Conservation (phyloP, 1,140 invertebrate species). For the Gonatopus flavifemur region DNA sequence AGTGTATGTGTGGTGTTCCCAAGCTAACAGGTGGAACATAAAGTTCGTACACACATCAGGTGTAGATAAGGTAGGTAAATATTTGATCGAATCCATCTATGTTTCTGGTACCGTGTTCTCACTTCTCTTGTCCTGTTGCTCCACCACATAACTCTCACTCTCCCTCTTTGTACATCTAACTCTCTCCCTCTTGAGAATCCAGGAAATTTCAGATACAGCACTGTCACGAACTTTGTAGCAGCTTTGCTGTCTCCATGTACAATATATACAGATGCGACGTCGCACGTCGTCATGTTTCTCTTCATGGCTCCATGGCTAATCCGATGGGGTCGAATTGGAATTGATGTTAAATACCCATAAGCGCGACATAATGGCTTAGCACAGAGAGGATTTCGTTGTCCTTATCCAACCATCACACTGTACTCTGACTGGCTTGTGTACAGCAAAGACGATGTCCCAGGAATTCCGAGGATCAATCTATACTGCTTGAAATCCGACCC, state of each 20-base stretch:
- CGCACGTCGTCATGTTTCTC: neutral
- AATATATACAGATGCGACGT: neutral
- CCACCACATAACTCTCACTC: neutral
- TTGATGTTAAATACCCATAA: slow-evolving; percentile 31
- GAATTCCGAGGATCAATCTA: too few species aligned
- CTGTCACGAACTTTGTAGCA: too few species aligned
- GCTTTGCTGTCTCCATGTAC: slow-evolving; percentile 1
- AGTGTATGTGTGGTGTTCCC: slow-evolving; percentile 9
- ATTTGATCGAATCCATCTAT: slow-evolving; percentile 19
- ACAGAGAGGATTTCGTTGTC: too few species aligned
- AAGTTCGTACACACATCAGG: slow-evolving; percentile 30
- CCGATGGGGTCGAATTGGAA: slow-evolving; percentile 21
- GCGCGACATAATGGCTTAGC: slow-evolving; percentile 23
- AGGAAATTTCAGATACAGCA: slow-evolving; percentile 5
- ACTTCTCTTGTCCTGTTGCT: too few species aligned
- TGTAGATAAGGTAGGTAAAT: slow-evolving; percentile 26
- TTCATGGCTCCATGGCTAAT: slow-evolving; percentile 5
- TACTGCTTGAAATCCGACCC: too few species aligned
- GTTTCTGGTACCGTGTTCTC: too few species aligned
- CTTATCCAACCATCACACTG: too few species aligned
- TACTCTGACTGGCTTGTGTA: too few species aligned
- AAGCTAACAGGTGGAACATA: slow-evolving; percentile 33
- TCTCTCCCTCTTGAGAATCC: neutral
- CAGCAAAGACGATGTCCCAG: too few species aligned
- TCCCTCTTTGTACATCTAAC: neutral